Base-by-base conservation (phyloP, 2,113 vertebrate species). In the Formicarius rufipectus region DNA sequence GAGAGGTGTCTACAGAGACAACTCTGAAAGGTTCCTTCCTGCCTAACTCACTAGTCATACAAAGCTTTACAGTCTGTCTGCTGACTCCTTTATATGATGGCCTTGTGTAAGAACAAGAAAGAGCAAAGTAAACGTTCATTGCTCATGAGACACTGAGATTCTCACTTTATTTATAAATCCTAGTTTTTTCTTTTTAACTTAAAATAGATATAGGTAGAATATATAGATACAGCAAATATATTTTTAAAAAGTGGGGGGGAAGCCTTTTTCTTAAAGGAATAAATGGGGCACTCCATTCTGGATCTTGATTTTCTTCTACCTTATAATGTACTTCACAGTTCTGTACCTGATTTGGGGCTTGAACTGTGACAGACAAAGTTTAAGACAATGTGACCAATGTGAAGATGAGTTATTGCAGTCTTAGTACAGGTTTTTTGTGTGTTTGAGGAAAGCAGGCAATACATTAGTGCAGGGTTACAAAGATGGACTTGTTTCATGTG, bases 401-500 rank as follows among this genome's bases (percentile, higher is more conserved):
- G 80, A 94, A 59, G 67, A 88, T 86, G 60, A 79, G 55, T 93
- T 80, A 67, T 22, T 30, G 10, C n/a, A 40, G 52, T 23, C 66
- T 91, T 42, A 73, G 49, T 42, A 14, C 71, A 94, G 63, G 6
- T 10, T 87, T 93, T 91, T 84, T 87, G 66, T 78, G 47, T 75
- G 52, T 62, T 60, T 33, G 66, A 79, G 69, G 64, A 67, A 44
- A 93, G 72, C 63, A 80, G 76, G 44, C 53, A 2, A 79, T 75
- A 14, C 17, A 20, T 66, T 47, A 91, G 78, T 63, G 75, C 35
- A n/a, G 76, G 64, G 84, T 93, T 92, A 76, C 72, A 83, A 62
- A 66, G 66, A 89, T 81, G 89, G 89, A 88, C 91, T 80, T 52
- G 60, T 79, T 93, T 97, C 96, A 95, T 88, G 82, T 97, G 97